phyloP scores from a whole-genome alignment of 2,888 invertebrate species.

The Standfussiana lucernea region DNA sequence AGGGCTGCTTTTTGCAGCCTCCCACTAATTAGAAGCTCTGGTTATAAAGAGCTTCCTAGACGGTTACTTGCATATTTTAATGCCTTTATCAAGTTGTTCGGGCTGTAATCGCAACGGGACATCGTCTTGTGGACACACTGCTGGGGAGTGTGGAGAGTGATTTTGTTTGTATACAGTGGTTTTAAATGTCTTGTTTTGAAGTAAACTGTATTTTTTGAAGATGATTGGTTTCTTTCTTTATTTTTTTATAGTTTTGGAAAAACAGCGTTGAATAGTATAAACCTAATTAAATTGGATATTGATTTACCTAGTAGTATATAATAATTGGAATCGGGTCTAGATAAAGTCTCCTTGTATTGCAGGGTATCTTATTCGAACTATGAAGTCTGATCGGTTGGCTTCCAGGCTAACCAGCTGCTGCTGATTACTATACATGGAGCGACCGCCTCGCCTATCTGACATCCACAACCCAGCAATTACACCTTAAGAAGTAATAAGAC shows the following conservation, averaged over 20 bases:
- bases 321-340: neutral
- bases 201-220: neutral
- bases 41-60: conserved; percentile 65
- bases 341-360: neutral
- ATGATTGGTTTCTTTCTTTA: neutral
- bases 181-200: neutral
- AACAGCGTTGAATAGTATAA: too few relatives aligned
- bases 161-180: neutral
- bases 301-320: neutral
- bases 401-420: too few relatives aligned
- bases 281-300: neutral
- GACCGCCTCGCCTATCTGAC: neutral
- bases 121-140: conserved; percentile 73
- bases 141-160: conserved; percentile 17
- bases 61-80: conserved; percentile 85
- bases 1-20: conserved; percentile 58
- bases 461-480: neutral
- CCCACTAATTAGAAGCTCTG: conserved; percentile 67
- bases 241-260: neutral
- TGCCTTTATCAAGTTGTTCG: conserved; percentile 81
- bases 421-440: neutral
- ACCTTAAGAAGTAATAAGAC: too few relatives aligned
- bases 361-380: neutral
- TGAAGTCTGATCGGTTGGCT: neutral
- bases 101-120: conserved; percentile 76